Evolutionary conservation across 1,140 invertebrate species (phyloP), one percentile per base, ranked within the genome.

Genomic region (Sarcophaga peregrina): DNA sequence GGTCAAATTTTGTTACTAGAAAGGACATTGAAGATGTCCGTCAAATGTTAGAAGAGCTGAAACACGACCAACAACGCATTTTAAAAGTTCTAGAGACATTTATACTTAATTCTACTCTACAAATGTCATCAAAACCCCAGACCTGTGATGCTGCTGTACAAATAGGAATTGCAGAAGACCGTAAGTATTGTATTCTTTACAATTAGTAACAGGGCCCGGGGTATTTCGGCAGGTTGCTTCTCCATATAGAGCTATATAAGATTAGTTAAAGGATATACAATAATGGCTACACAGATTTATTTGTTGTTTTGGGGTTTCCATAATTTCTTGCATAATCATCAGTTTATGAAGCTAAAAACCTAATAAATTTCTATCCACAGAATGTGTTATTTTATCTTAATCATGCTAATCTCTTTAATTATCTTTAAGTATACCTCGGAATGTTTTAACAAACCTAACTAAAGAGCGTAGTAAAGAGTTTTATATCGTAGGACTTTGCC

Each of bases 1-100:
- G 5, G n/a, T 17, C 37, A 54, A 81, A 58, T 8, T n/a, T 84
- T 9, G 81, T 81, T 46, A 82, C 68, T 10, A 84, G 81, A 48
- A 58, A 81, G 17, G 83, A 82, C 10, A 8, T 84, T 50, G 48
- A 82, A 47, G 48, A 81, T 8, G 6, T 84, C 3, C 13, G 13
- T 9, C 8, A 20, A n/a, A 68, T 83, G 8, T n/a, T 89, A 13
- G 83, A 86, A 10, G 46, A 82, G 0, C 85, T 89, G 82, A 85
- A 84, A 0, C 83, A 85, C 54, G 87, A 89, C 17, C 88, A 89
- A 50, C 81, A 84, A 15, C 83, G 86, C 8, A 37, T 89, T 3
- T 78, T 83, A 52, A 82, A 83, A 47, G 10, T 58, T 50, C 20
- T 83, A 2, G 83, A 83, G 47, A 15, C 54, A 10, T 50, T 83